Percentiles rank a stretch among this genome's conserved stretches.
Conservation (phyloP, 2,888 invertebrate genomes). For the Chaitophorus viminalis region DNA sequence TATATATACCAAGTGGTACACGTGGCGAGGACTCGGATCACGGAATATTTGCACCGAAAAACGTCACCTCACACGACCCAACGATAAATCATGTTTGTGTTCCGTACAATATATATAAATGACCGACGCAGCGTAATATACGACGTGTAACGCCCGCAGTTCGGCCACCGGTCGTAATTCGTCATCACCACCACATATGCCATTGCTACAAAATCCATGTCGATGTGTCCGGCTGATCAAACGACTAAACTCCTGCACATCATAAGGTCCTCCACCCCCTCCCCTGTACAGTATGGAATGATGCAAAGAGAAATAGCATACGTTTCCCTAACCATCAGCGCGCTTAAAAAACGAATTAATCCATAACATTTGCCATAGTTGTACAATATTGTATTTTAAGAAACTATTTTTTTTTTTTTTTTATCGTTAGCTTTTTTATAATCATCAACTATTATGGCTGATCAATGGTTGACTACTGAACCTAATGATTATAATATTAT, state of each 20-base stretch:
- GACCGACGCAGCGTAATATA: not conserved
- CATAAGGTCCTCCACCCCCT: too few relatives aligned
- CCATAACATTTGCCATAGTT: too few relatives aligned
- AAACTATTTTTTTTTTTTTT: too few relatives aligned
- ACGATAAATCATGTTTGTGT: slow-evolving; percentile 53
- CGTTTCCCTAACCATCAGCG: too few relatives aligned
- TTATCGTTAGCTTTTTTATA: too few relatives aligned
- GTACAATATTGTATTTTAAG: too few relatives aligned
- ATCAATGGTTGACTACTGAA: too few relatives aligned
- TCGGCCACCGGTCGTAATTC: not conserved
- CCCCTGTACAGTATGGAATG: too few relatives aligned
- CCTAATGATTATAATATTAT: too few relatives aligned
- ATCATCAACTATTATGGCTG: too few relatives aligned
- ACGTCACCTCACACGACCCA: slow-evolving; percentile 49
- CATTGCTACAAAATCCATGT: not conserved
- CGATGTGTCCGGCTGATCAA: not conserved
- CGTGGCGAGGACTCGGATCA: slow-evolving; percentile 22
- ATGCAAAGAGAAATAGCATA: too few relatives aligned
- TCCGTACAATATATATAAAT: not conserved
- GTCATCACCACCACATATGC: not conserved
- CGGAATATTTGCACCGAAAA: slow-evolving; percentile 48
- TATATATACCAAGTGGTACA: not conserved
- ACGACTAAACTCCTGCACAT: not conserved
- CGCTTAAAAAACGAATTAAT: too few relatives aligned
- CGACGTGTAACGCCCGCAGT: not conserved